phyloP scores from a whole-genome alignment of 2,888 invertebrate genomes.

The Galeopsomyia nigrocyanea region DNA sequence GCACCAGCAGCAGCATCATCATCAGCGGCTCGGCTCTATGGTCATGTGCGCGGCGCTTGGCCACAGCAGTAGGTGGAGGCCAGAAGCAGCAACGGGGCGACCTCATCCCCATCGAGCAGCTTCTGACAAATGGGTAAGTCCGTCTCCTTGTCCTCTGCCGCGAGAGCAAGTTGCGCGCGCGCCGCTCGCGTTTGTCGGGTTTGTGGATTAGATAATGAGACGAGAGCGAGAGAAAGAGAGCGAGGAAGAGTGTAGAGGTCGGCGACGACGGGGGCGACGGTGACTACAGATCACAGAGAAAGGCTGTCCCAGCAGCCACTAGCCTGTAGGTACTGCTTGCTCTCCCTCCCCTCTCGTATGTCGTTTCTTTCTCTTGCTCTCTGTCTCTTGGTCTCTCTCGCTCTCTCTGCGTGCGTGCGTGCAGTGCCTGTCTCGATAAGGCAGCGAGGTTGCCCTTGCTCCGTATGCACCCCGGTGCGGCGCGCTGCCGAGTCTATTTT shows the following conservation, averaged over 20 bases:
- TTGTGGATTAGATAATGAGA: too few relatives aligned
- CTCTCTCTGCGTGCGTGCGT: background rate
- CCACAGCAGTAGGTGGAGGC: background rate
- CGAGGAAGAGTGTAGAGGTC: conserved; percentile 14
- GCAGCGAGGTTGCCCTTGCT: too few relatives aligned
- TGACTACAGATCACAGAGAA: background rate
- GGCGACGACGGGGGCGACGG: background rate
- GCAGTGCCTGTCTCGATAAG: background rate
- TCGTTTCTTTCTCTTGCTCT: background rate
- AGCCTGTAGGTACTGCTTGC: background rate
- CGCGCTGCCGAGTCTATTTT: too few relatives aligned
- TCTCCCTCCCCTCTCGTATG: background rate
- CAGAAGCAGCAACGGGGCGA: conserved; percentile 42
- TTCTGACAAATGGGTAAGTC: conserved; percentile 65
- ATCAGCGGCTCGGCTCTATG: background rate
- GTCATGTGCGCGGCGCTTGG: background rate
- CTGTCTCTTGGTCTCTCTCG: conserved; percentile 4
- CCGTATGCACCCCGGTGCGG: too few relatives aligned
- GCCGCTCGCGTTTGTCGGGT: conserved; percentile 7
- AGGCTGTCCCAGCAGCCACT: too few relatives aligned
- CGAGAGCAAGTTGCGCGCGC: conserved; percentile 21
- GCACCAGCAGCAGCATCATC: conserved; percentile 5
- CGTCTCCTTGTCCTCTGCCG: conserved; percentile 5
- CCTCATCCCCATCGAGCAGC: conserved; percentile 52
- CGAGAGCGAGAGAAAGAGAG: background rate